Conservation (phyloP, 2,888 invertebrate genomes). For the Polymixis lichenea region DNA sequence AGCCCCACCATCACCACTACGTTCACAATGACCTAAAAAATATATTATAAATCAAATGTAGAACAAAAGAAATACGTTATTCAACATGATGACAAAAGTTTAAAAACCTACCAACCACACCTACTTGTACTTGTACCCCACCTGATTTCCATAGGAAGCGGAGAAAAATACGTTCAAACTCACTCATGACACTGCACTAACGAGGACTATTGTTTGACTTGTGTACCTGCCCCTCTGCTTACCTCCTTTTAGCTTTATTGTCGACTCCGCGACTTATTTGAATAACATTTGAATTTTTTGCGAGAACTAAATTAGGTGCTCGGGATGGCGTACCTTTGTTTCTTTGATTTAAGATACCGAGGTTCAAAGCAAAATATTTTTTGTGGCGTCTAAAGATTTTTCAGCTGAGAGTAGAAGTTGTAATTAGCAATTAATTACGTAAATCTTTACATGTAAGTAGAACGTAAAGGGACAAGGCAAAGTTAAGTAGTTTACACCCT, state of each 20-base stretch:
- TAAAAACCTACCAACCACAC: background rate
- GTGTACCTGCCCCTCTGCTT: constrained; percentile 49
- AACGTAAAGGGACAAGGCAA: too few relatives aligned
- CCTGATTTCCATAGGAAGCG: constrained; percentile 58
- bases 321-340: background rate
- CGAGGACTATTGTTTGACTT: constrained; percentile 60
- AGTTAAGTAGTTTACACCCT: background rate
- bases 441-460: background rate
- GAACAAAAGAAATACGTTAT: too few relatives aligned
- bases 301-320: constrained; percentile 25
- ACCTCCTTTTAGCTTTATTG: constrained; percentile 38
- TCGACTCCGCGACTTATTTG: constrained; percentile 38
- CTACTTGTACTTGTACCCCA: background rate
- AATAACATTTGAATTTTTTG: constrained; percentile 51
- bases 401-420: background rate
- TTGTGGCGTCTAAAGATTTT: background rate
- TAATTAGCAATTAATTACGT: background rate
- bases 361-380: background rate
- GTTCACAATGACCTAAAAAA: too few relatives aligned
- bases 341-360: constrained; percentile 11
- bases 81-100: background rate
- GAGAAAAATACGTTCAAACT: constrained; percentile 57
- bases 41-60: too few relatives aligned
- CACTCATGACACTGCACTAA: constrained; percentile 55
- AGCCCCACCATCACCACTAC: too few relatives aligned